Base-by-base conservation (phyloP, 2,113 vertebrate genomes). In the Labeo catla region DNA sequence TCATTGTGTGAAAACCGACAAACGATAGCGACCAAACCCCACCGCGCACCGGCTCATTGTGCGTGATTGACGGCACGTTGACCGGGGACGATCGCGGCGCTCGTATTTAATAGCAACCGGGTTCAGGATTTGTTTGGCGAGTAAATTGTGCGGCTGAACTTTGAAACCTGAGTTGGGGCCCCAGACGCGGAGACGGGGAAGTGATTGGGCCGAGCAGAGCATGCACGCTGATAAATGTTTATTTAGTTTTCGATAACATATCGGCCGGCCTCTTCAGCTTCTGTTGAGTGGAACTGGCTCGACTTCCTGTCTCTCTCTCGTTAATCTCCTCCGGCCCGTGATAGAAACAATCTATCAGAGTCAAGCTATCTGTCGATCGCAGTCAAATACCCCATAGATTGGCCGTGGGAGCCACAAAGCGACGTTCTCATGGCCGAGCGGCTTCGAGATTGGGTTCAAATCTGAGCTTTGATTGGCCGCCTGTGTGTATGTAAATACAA, bases 111-210 rank as follows among this genome's bases (percentile, higher is more conserved):
- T 23, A 57, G 65, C 4, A 45, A 79, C 19, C 43, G 52, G 73
- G 84, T 88, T 76, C 28, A 59, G 50, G 86, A 81, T 70, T 85
- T 89, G 73, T 86, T 66, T 23, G 76, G 68, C 70, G 47, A 74
- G 80, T 72, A 39, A 70, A 73, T 76, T 39, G 76, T 9, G 49
- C 39, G 21, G 77, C 84, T 93, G 93, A 92, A 92, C 94, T 93
- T 93, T 94, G 92, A 92, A 79, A 91, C 89, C 59, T 9, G 61
- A 90, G 86, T 84, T 65, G 79, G 86, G 72, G 76, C 87, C 47
- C 84, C 87, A 68, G n/a, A 85, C 61, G 45, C 34, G 68, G 50
- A 66, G 47, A 84, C 76, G 76, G 76, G 84, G 57, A 78, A 66
- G 81, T 84, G 88, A 88, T 45, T 82, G 89, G 84, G 78, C 87